These are phyloP conservation scores for Bactericera cockerelli DNA, from an alignment of 1,140 invertebrate genomes.

Conservation along the genomic window DNA sequence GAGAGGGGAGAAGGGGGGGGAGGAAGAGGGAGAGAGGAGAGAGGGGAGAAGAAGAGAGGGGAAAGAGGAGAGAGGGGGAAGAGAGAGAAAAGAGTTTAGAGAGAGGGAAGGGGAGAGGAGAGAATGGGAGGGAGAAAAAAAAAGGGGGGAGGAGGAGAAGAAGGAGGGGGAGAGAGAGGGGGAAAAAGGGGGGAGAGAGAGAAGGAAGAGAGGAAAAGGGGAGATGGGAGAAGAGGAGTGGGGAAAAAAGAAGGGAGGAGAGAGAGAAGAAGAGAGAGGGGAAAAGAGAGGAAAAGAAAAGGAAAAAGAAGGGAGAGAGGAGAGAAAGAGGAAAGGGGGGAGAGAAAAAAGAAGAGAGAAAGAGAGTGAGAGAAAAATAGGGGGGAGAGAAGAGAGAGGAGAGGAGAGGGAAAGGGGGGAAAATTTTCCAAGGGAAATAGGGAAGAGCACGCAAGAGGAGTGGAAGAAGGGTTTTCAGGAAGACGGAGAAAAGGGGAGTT, in stretches of 20 bases:
- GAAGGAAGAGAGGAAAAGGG: not conserved
- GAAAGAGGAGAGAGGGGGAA: not conserved
- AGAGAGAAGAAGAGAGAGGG: not conserved
- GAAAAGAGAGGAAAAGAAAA: not conserved
- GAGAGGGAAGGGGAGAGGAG: not conserved
- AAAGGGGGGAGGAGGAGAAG: not conserved
- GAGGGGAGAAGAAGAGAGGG: not conserved
- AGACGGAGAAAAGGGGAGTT: no score
- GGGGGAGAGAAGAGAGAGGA: constrained; percentile 5
- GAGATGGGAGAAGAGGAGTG: not conserved
- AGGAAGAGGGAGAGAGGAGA: not conserved
- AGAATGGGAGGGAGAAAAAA: not conserved
- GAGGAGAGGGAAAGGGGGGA: not conserved
- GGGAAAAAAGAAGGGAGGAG: not conserved
- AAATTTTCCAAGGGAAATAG: no score
- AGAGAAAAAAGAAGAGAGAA: not conserved
- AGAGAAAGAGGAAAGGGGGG: not conserved
- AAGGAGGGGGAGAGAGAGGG: not conserved
- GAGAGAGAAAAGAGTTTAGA: constrained; percentile 1
- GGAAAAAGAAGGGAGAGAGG: not conserved
- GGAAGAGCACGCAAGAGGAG: no score
- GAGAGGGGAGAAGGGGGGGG: not conserved
- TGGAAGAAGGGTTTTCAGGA: no score
- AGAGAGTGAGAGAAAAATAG: not conserved
- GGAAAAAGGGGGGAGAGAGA: not conserved